Conservation (phyloP, 2,113 vertebrate genomes). For the Nothobranchius kuhntae region DNA sequence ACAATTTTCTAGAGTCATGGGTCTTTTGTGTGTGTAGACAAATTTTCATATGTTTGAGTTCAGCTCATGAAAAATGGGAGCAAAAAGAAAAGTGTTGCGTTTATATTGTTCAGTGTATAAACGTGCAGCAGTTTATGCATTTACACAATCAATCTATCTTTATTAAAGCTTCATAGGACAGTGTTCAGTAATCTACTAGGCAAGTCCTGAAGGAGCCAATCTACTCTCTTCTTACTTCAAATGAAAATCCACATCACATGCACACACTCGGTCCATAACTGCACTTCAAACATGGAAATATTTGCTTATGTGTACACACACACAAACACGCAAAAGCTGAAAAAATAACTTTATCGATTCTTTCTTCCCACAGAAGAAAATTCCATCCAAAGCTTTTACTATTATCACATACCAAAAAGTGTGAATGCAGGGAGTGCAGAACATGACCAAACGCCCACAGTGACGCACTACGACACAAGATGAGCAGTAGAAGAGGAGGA, state of each 20-base stretch:
- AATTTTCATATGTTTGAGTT: too few relatives aligned
- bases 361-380: conserved; percentile 38
- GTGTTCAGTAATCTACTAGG: conserved; percentile 19
- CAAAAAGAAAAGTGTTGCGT: too few relatives aligned
- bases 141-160: not conserved
- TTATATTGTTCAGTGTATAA: not conserved
- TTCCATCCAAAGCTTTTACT: conserved; percentile 17
- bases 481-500: conserved; percentile 4
- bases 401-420: conserved; percentile 29
- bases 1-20: too few relatives aligned
- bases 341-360: conserved; percentile 40
- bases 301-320: conserved; percentile 18
- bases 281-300: conserved; percentile 19
- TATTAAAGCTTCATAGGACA: not conserved
- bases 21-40: too few relatives aligned
- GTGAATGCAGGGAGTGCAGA: conserved; percentile 19
- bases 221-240: conserved; percentile 1
- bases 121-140: not conserved
- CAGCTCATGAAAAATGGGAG: too few relatives aligned
- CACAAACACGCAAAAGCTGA: conserved; percentile 13
- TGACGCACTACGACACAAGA: conserved; percentile 33
- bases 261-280: conserved; percentile 8
- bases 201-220: conserved; percentile 21
- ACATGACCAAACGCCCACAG: conserved; percentile 31
- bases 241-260: conserved; percentile 40